Evolutionary conservation across 2,113 vertebrate genomes (phyloP).

Genomic region (Dromiciops gliroides): DNA sequence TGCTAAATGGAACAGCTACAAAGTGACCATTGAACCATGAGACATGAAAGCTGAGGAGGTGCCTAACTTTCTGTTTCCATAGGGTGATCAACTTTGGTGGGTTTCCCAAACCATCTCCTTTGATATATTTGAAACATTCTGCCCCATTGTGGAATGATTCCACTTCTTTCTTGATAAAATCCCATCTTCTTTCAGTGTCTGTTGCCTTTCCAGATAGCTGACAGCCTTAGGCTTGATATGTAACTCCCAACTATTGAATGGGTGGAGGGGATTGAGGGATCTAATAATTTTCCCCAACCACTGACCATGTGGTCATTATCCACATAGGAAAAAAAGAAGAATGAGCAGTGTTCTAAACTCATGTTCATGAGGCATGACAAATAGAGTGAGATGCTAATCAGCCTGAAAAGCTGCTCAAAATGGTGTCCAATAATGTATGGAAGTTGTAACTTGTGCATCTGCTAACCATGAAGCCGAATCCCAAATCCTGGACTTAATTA

Average conservation of each 20-base stretch:
- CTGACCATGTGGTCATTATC: not conserved
- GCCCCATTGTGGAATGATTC: no score
- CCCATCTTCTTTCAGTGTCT: not conserved
- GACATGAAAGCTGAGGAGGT: not conserved
- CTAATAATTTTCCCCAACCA: no score
- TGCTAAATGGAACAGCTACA: not conserved
- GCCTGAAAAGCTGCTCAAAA: not conserved
- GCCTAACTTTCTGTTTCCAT: not conserved
- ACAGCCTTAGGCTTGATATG: not conserved
- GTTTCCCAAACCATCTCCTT: not conserved
- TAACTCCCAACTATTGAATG: no score
- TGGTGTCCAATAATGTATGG: not conserved
- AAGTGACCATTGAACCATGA: not conserved
- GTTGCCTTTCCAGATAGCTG: not conserved
- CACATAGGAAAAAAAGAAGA: not conserved
- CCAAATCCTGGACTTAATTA: not conserved
- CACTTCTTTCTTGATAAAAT: not conserved
- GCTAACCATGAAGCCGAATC: not conserved
- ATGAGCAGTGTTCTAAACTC: not conserved
- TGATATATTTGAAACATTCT: not conserved
- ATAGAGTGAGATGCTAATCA: not conserved
- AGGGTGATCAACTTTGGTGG: not conserved
- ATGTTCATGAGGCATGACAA: not conserved
- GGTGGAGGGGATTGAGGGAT: no score
- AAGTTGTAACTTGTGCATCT: not conserved